Evolutionary conservation across 1,140 invertebrate genomes (phyloP).

Genomic region (Andricus grossulariae): DNA sequence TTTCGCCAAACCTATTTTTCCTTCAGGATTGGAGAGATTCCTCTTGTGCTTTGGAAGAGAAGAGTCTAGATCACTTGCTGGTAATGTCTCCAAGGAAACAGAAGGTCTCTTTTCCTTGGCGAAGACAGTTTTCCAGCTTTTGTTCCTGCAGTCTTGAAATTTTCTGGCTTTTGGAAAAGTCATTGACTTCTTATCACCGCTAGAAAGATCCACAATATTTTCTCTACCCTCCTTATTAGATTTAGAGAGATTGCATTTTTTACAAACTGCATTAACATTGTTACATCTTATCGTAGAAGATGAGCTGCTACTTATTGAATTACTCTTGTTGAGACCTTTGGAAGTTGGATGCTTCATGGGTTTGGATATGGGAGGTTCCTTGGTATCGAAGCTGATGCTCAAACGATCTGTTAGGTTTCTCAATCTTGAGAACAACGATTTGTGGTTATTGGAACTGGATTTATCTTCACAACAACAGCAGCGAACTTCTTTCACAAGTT

Average conservation of each 20-base stretch:
- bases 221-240: conserved; percentile 42
- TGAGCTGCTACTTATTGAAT: conserved; percentile 58
- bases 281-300: conserved; percentile 41
- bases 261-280: conserved; percentile 57
- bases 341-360: conserved; percentile 49
- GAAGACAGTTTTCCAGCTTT: conserved; percentile 70
- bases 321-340: conserved; percentile 64
- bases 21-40: conserved; percentile 69
- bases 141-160: conserved; percentile 66
- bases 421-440: conserved; percentile 66
- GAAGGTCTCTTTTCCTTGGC: conserved; percentile 71
- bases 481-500: conserved; percentile 29
- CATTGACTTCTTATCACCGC: conserved; percentile 67
- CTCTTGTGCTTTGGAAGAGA: conserved; percentile 60
- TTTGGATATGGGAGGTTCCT: conserved; percentile 60
- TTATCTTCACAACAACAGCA: conserved; percentile 65
- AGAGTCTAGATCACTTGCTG: conserved; percentile 50
- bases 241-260: conserved; percentile 66
- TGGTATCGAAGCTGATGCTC: conserved; percentile 71
- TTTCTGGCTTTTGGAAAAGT: conserved; percentile 68
- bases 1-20: conserved; percentile 48
- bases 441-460: conserved; percentile 62
- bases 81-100: conserved; percentile 64
- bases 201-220: conserved; percentile 49
- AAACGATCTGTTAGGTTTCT: conserved; percentile 69